phyloP scores from a whole-genome alignment of 1,140 invertebrate genomes.

The Bombus balteatus region DNA sequence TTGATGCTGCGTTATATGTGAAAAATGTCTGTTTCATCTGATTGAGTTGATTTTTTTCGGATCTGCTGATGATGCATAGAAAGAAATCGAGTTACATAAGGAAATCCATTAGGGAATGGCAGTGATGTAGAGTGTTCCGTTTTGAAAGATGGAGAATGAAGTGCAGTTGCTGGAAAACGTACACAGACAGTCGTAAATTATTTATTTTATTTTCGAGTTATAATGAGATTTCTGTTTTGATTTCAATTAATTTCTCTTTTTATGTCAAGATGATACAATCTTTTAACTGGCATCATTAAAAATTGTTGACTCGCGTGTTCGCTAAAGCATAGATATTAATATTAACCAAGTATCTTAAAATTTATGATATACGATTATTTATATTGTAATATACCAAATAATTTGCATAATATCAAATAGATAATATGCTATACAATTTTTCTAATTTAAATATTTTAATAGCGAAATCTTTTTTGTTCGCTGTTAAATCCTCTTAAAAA shows the following conservation, averaged over 20 bases:
- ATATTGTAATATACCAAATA: not conserved
- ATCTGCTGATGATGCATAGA: not conserved
- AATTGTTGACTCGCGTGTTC: not conserved
- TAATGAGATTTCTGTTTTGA: not conserved
- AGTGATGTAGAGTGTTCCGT: not conserved
- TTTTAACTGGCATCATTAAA: not conserved
- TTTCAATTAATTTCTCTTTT: not conserved
- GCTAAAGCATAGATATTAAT: not conserved
- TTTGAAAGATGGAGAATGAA: not conserved
- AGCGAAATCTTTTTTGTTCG: not conserved
- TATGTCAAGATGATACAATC: not conserved
- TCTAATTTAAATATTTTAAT: too few relatives aligned
- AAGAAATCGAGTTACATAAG: slow-evolving; percentile 15
- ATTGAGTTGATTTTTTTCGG: not conserved
- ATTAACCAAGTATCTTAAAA: not conserved
- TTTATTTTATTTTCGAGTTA: not conserved
- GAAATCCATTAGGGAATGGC: slow-evolving; percentile 1
- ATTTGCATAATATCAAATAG: too few relatives aligned
- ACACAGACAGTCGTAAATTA: not conserved
- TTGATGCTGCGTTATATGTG: not conserved
- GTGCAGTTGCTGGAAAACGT: not conserved
- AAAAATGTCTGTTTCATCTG: not conserved
- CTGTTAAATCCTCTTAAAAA: not conserved
- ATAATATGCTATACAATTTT: too few relatives aligned
- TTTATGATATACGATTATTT: not conserved